Conservation (phyloP, 2,888 invertebrate species). For the Hirtodrosophila histrioides region DNA sequence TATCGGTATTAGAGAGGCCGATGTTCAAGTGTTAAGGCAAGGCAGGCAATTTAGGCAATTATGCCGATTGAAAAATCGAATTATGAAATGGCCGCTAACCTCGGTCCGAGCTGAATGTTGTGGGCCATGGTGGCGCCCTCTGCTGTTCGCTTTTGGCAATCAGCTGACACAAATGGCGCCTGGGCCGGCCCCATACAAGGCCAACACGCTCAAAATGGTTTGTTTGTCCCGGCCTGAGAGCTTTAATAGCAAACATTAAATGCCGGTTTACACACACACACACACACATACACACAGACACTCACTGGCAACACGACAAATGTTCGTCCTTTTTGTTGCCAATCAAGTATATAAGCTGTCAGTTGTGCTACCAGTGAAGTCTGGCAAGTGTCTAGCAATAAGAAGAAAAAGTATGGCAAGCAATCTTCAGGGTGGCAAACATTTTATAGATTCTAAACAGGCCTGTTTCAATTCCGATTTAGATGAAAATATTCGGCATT, state of each 20-base stretch:
- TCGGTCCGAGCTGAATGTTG: background rate
- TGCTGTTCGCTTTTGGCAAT: slow-evolving; percentile 32
- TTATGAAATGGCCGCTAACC: slow-evolving; percentile 16
- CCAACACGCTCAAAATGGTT: slow-evolving; percentile 11
- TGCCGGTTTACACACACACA: too few relatives aligned
- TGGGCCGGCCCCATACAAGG: slow-evolving; percentile 22
- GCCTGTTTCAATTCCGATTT: too few relatives aligned
- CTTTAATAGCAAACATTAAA: slow-evolving; percentile 10
- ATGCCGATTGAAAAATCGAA: slow-evolving; percentile 44
- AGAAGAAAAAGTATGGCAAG: too few relatives aligned
- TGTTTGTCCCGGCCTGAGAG: slow-evolving; percentile 12
- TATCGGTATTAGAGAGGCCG: background rate
- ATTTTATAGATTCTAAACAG: too few relatives aligned
- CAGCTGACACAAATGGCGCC: slow-evolving; percentile 40
- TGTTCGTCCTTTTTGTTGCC: too few relatives aligned
- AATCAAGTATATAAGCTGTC: too few relatives aligned
- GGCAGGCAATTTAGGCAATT: background rate
- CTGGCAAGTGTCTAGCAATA: too few relatives aligned
- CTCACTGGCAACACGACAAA: too few relatives aligned
- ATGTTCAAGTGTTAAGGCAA: background rate
- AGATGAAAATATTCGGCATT: too few relatives aligned
- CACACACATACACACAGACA: too few relatives aligned
- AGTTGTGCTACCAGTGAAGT: too few relatives aligned
- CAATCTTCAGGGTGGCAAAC: too few relatives aligned
- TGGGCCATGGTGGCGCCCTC: slow-evolving; percentile 42